A percentile compares a stretch with the other conserved stretches of the same genome.
phyloP scores from a whole-genome alignment of 2,797 vertebrate genomes.

The Crypturellus tataupa region DNA sequence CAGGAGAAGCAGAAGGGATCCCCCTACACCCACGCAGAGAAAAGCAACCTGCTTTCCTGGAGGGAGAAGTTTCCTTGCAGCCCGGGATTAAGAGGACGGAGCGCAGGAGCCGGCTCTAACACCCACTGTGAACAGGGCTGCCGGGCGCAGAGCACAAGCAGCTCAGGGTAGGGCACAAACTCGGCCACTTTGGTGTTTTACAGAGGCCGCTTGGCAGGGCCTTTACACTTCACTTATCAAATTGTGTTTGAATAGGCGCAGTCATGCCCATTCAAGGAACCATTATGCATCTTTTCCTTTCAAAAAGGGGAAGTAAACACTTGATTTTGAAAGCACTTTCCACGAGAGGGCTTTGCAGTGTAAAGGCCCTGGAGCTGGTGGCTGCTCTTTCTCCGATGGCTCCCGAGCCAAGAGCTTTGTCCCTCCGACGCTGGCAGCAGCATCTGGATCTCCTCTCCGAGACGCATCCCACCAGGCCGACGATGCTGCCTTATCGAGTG shows the following conservation, averaged over 20 bases:
- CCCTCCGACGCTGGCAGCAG: accelerated
- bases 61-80: neutral
- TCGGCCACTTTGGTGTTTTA: conserved; percentile 19
- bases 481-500: neutral
- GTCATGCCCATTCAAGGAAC: conserved; percentile 29
- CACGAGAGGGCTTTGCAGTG: neutral
- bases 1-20: neutral
- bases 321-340: conserved; percentile 21
- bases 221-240: conserved; percentile 60
- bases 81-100: neutral
- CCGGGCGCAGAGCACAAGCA: neutral
- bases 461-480: neutral
- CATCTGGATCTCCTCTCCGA: neutral
- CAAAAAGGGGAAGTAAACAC: conserved; percentile 51
- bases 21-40: neutral
- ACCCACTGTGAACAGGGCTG: conserved; percentile 31
- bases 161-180: conserved; percentile 26
- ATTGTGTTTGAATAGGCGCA: conserved; percentile 46
- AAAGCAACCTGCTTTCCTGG: neutral
- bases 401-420: neutral
- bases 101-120: conserved; percentile 8
- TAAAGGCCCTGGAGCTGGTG: neutral
- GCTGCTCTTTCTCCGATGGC: neutral
- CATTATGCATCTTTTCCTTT: conserved; percentile 14
- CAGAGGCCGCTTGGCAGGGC: neutral